Evolutionary conservation across 2,113 vertebrate species (phyloP).

Genomic region (Microtus oregoni): DNA sequence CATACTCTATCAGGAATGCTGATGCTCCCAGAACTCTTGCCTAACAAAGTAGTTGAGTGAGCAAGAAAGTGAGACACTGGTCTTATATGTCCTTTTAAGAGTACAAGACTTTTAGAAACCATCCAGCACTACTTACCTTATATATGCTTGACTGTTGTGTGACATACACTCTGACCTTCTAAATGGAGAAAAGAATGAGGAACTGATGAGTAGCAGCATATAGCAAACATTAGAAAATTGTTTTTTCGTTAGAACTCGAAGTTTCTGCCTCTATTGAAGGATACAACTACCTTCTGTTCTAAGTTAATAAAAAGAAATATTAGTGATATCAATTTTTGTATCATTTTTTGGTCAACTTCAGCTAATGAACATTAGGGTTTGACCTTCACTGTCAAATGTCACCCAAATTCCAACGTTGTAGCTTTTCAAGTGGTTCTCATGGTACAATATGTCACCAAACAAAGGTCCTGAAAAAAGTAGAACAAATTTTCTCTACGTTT

Average conservation of each 20-base stretch:
- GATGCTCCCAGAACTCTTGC: not conserved
- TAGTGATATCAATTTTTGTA: not conserved
- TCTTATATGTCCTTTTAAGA: not conserved
- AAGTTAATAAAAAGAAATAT: not conserved
- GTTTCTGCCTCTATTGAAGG: not conserved
- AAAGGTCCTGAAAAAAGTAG: constrained; percentile 62
- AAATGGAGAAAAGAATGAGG: not conserved
- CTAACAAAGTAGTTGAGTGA: not conserved
- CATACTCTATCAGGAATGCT: not conserved
- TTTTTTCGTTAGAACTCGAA: not conserved
- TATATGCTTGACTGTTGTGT: not conserved
- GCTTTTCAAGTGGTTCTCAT: constrained; percentile 31
- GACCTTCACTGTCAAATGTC: not conserved
- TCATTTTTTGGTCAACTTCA: not conserved
- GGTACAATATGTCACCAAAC: constrained; percentile 43
- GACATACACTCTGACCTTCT: not conserved
- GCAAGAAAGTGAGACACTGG: not conserved
- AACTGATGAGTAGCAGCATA: not conserved
- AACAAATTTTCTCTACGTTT: constrained; percentile 52
- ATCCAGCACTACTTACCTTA: not conserved
- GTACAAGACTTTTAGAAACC: not conserved
- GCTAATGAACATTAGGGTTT: not conserved
- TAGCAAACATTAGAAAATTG: not conserved
- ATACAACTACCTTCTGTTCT: not conserved
- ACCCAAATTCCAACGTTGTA: not conserved